Evolutionary conservation across 1,140 invertebrate genomes (phyloP).

Genomic region (Andrena cerasifolii): DNA sequence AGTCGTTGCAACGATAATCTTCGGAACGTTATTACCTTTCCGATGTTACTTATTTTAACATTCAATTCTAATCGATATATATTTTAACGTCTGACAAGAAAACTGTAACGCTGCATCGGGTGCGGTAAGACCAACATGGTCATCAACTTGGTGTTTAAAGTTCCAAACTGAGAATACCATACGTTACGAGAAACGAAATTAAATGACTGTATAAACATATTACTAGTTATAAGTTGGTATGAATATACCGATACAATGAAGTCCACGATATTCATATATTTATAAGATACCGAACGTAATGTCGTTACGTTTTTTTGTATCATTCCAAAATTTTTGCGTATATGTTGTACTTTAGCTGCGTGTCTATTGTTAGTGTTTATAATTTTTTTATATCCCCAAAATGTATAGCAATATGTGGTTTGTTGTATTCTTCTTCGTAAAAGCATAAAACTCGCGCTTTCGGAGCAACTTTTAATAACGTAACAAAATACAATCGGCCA

Average conservation of each 20-base stretch:
- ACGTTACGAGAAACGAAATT: conserved; percentile 58
- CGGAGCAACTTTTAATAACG: conserved; percentile 65
- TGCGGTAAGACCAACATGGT: conserved; percentile 45
- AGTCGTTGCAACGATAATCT: conserved; percentile 43
- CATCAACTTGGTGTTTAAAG: conserved; percentile 62
- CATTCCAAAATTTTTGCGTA: conserved; percentile 65
- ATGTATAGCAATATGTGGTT: conserved; percentile 75
- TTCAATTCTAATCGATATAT: conserved; percentile 30
- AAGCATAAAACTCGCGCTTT: conserved; percentile 62
- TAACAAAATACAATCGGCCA: conserved; percentile 66
- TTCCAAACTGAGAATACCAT: conserved; percentile 57
- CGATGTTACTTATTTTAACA: not conserved
- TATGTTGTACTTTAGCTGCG: conserved; percentile 67
- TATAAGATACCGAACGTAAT: conserved; percentile 67
- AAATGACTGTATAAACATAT: conserved; percentile 67
- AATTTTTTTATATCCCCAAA: conserved; percentile 71
- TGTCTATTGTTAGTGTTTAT: conserved; percentile 66
- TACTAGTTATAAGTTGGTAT: conserved; percentile 67
- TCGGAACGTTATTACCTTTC: conserved; percentile 15
- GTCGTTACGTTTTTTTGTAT: conserved; percentile 70
- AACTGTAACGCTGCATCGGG: conserved; percentile 35
- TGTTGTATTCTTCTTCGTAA: conserved; percentile 80
- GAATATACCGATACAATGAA: conserved; percentile 62
- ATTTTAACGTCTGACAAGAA: conserved; percentile 5
- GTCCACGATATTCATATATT: conserved; percentile 66